A percentile compares a stretch with the other conserved stretches of the same genome.
These are phyloP conservation scores for Lomographa bimaculata DNA, from an alignment of 2,888 invertebrate genomes.

Conservation along the genomic window DNA sequence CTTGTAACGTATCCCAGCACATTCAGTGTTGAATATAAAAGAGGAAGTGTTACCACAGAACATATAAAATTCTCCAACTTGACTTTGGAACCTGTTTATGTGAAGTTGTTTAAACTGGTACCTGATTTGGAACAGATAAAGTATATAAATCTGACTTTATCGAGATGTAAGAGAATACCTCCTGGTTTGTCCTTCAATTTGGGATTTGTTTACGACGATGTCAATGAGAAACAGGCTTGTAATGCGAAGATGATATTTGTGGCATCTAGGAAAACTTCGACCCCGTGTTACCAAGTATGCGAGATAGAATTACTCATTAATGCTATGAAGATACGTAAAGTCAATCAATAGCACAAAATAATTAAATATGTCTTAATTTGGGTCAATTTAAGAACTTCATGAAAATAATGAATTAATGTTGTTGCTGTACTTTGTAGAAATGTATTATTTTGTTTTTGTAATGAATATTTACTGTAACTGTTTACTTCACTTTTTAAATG, in stretches of 20 bases:
- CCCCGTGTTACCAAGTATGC: conserved; percentile 74
- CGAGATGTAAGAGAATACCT: conserved; percentile 65
- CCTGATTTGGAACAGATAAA: conserved; percentile 70
- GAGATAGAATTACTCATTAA: conserved; percentile 65
- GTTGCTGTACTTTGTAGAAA: no score
- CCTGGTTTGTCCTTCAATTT: conserved; percentile 67
- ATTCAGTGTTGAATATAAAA: conserved; percentile 59
- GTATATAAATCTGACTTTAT: conserved; percentile 61
- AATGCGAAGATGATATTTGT: conserved; percentile 69
- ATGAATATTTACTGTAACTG: no score
- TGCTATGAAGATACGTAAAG: conserved; percentile 47
- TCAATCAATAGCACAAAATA: background rate
- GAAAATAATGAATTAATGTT: no score
- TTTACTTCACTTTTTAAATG: no score
- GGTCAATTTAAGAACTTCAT: no score
- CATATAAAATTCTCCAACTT: conserved; percentile 66
- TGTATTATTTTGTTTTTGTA: no score
- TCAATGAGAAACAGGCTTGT: conserved; percentile 55
- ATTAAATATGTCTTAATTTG: no score
- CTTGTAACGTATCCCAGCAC: conserved; percentile 64
- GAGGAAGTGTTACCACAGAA: conserved; percentile 58
- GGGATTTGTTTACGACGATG: conserved; percentile 65
- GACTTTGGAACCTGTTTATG: conserved; percentile 63
- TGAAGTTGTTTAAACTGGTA: conserved; percentile 65
- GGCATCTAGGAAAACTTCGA: conserved; percentile 65